phyloP scores from a whole-genome alignment of 2,797 vertebrate species.

The Gallinago stenura region DNA sequence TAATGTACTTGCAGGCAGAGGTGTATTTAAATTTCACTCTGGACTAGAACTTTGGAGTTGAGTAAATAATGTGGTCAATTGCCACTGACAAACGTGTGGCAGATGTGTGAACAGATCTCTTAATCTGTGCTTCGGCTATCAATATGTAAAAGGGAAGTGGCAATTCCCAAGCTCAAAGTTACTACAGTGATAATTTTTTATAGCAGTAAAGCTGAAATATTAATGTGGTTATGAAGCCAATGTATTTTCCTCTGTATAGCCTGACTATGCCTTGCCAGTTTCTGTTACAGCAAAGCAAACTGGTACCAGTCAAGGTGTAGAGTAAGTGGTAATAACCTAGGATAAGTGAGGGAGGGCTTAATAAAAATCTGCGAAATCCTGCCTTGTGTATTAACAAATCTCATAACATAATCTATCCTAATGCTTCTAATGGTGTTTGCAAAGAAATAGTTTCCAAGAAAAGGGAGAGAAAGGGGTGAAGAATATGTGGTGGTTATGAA shows the following conservation, averaged over 20 bases:
- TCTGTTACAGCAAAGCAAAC: background rate
- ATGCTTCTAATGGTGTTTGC: background rate
- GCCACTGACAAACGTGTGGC: background rate
- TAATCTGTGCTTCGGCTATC: background rate
- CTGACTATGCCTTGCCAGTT: background rate
- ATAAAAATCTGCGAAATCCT: background rate
- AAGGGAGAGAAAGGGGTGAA: background rate
- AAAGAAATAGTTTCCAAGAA: background rate
- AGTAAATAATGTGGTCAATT: background rate
- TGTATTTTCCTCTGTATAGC: background rate
- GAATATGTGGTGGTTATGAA: background rate
- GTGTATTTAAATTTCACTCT: background rate
- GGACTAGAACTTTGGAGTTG: background rate
- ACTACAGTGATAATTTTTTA: background rate
- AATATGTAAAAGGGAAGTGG: background rate
- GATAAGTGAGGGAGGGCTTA: background rate
- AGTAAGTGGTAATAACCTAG: background rate
- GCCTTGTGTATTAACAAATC: background rate
- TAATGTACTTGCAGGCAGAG: background rate
- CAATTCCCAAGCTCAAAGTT: background rate
- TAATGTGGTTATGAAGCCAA: background rate
- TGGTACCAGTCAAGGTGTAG: background rate
- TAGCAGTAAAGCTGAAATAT: background rate
- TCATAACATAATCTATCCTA: background rate
- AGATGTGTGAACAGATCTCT: background rate